Evolutionary conservation across 92 coral and sea anemone genomes (phyloP), one percentile per base, ranked within the genome.

Genomic region (Epizoanthus fatuus): DNA sequence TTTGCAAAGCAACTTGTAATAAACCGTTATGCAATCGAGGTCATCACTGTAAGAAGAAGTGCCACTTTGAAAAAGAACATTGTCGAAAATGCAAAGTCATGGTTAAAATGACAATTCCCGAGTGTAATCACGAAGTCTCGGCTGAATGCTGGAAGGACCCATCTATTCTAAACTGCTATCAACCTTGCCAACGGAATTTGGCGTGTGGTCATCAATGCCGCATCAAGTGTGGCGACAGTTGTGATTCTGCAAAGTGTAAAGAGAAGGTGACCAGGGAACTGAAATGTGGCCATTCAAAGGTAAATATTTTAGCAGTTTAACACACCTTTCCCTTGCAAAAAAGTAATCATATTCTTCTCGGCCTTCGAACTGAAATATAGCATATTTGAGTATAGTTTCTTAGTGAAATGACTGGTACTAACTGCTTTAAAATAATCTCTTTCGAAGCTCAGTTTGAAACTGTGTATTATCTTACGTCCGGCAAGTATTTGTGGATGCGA

Each of bases 161-260:
- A 25, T 63, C 62, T 10, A 29, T 45, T 7, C 15, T 80, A 19
- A 52, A 11, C 13, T 90, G 93, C 67, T 59, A 45, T 57, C 29
- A 29, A 38, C 86, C 85, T 38, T 90, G 93, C 59, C 44, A 32
- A 37, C 69, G 62, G 8, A 16, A 39, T 4, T 89, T 90, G 75
- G 63, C 35, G 3, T 90, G 93, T 57, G 87, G 84, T 3, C 93
- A 90, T 54, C 37, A 59, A 15, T 90, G 90, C 58, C 38, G 54
- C 11, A 79, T 63, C 29, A 86, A 54, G 45, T 90, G 93, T 59
- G 87, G 90, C n/a, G 79, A 85, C 29, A 65, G 74, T 14, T 90
- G 93, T 65, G 35, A 32, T n/a, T 15, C 39, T 52, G 70, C 60
- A 13, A 40, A 15, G 5, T 90, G 96, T 54, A 19, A 74, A 22